Evolutionary conservation across 2,113 vertebrate species (phyloP), one percentile per base, ranked within the genome.

Genomic region (Clupea harengus): DNA sequence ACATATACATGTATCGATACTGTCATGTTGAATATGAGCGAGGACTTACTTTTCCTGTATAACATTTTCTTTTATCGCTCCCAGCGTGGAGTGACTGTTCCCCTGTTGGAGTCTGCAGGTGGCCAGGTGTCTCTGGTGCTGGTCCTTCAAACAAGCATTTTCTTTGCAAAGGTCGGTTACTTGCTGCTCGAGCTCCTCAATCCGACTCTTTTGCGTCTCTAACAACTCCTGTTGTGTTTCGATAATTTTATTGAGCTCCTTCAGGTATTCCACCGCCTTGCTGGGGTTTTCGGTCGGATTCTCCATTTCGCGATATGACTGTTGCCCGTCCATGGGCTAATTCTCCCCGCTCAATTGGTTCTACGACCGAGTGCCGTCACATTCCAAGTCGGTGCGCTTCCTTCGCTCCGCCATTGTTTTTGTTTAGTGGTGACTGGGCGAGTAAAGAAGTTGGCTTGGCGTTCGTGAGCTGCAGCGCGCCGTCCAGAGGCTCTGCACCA

Each of bases 191-290:
- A 98, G 96, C 93, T 97, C 96, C 2, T 97, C 96, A 15, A 98
- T 97, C 82, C 97, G 94, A 89, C 90, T 90, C 92, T 95, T 95
- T 93, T 98, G 97, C 91, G 94, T 96, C 94, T 97, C 97, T 92
- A 98, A 92, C 89, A 97, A 94, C 93, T 95, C 96, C 95, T 97
- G 97, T 91, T 98, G 97, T 67, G 96, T 96, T 93, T 97, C 96
- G 54, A 98, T 98, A 83, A 96, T 96, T 85, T 95, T 96, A 87
- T 96, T 96, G 72, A 96, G 95, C 95, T 97, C 96, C 91, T 95
- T 93, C 11, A 97, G 95, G 89, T 97, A 97, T 94, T 96, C 97
- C 89, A 95, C 96, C 83, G 97, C 98, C 91, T 95, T 95, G 92
- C 95, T 97, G 4, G 98, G 97, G 94, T 97, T 97, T 92, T 98